Conservation (phyloP, 1,140 invertebrate species). For the Nephotettix cincticeps region DNA sequence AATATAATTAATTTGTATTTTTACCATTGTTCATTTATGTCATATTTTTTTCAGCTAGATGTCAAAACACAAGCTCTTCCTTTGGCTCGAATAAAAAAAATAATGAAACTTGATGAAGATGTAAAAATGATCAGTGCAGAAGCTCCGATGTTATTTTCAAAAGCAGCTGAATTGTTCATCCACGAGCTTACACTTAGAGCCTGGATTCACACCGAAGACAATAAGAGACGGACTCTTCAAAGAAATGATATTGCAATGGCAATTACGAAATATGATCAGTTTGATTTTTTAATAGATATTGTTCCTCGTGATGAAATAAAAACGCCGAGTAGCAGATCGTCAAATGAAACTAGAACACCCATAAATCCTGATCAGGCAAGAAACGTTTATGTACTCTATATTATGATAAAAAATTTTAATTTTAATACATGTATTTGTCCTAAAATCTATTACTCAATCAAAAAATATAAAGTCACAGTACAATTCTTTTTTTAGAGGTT, state of each 20-base stretch:
- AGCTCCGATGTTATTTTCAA: constrained; percentile 95
- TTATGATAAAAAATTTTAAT: too few relatives aligned
- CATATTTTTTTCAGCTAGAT: constrained; percentile 62
- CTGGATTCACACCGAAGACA: constrained; percentile 98
- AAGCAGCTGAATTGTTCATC: constrained; percentile 98
- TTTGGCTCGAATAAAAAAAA: constrained; percentile 96
- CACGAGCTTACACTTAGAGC: constrained; percentile 88
- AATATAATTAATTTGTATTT: constrained; percentile 1
- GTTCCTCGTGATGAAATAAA: constrained; percentile 96
- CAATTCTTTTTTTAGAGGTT: too few relatives aligned
- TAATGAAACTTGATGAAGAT: constrained; percentile 99
- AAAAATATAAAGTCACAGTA: neutral
- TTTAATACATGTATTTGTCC: too few relatives aligned
- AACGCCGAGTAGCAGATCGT: constrained; percentile 57
- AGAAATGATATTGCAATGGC: constrained; percentile 98
- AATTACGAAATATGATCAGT: constrained; percentile 97
- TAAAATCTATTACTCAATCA: neutral
- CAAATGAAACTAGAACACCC: constrained; percentile 54
- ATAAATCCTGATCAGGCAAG: constrained; percentile 60
- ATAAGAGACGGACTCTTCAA: constrained; percentile 91
- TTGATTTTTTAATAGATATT: constrained; percentile 99
- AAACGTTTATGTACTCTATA: too few relatives aligned
- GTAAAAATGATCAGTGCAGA: constrained; percentile 99
- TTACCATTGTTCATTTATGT: constrained; percentile 29
- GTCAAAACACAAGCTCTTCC: constrained; percentile 91